Evolutionary conservation across 2,797 vertebrate species (phyloP).

Genomic region (Enoplosus armatus): DNA sequence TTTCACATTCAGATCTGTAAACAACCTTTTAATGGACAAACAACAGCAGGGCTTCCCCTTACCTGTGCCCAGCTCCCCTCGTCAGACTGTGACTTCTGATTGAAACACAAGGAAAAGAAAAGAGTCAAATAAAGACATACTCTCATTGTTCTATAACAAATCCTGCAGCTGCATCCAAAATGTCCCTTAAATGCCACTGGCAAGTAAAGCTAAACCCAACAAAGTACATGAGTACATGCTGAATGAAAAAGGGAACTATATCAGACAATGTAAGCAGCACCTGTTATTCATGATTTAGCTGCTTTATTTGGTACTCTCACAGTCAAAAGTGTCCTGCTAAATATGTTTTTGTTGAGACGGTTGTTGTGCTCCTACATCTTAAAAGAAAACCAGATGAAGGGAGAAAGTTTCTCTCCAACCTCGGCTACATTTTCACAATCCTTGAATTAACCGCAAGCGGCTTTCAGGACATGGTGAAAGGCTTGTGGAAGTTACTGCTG

Average conservation of each 20-base stretch:
- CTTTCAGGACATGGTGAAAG: constrained; percentile 16
- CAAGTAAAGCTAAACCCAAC: not conserved
- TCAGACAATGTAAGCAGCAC: no score
- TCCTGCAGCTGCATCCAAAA: constrained; percentile 6
- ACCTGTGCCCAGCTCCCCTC: constrained; percentile 99
- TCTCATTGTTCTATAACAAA: not conserved
- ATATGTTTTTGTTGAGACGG: no score
- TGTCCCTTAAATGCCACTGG: not conserved
- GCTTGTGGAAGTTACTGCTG: not conserved
- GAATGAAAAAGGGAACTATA: not conserved
- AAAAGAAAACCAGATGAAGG: not conserved
- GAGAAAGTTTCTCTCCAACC: not conserved
- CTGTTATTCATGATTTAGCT: no score
- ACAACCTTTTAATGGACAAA: not conserved
- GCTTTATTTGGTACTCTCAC: not conserved
- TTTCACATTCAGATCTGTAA: not conserved
- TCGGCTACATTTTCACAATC: constrained; percentile 4
- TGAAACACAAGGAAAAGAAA: constrained; percentile 27
- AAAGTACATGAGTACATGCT: not conserved
- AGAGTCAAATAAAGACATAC: constrained; percentile 6
- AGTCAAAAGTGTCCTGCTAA: not conserved
- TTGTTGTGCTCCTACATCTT: not conserved
- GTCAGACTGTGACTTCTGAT: constrained; percentile 93
- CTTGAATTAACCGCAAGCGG: not conserved
- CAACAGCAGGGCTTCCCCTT: constrained; percentile 48